Percentiles rank a stretch among this genome's conserved stretches.
Evolutionary conservation across 2,888 invertebrate genomes (phyloP).

Genomic region (Zele albiditarsus): DNA sequence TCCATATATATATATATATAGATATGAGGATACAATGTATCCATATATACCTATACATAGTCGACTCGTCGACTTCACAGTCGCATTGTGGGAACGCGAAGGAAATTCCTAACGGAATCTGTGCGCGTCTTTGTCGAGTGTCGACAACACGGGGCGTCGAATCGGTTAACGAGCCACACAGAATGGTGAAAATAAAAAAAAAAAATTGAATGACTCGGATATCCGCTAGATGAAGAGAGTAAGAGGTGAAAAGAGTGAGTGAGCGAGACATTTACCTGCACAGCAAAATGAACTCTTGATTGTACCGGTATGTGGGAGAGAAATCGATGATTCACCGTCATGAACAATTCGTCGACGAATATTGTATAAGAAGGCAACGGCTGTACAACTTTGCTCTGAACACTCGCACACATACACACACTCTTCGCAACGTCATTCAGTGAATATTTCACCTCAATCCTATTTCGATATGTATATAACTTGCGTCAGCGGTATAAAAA

Average conservation of each 20-base stretch:
- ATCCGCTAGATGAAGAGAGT: slow-evolving; percentile 24
- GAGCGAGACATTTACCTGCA: slow-evolving; percentile 29
- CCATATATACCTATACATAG: neutral
- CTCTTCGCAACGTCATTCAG: slow-evolving; percentile 24
- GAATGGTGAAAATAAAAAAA: slow-evolving; percentile 23
- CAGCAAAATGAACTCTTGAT: slow-evolving; percentile 27
- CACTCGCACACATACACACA: neutral
- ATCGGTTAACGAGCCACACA: slow-evolving; percentile 44
- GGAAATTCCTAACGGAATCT: slow-evolving; percentile 66
- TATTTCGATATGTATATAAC: slow-evolving; percentile 4
- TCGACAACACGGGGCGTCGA: slow-evolving; percentile 46
- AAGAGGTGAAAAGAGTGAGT: neutral
- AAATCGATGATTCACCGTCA: slow-evolving; percentile 45
- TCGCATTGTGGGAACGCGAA: slow-evolving; percentile 57
- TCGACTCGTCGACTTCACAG: slow-evolving; percentile 32
- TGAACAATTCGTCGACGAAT: slow-evolving; percentile 8
- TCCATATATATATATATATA: neutral
- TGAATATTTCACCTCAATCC: slow-evolving; percentile 3
- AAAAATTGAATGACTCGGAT: slow-evolving; percentile 44
- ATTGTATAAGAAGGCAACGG: neutral
- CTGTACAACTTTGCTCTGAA: neutral
- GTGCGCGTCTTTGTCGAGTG: slow-evolving; percentile 51
- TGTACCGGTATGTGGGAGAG: slow-evolving; percentile 30
- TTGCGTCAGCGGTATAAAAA: slow-evolving; percentile 20
- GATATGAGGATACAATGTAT: neutral